These are phyloP conservation scores for Myotis pilosus DNA, from an alignment of 2,797 vertebrate genomes.

Conservation along the genomic window DNA sequence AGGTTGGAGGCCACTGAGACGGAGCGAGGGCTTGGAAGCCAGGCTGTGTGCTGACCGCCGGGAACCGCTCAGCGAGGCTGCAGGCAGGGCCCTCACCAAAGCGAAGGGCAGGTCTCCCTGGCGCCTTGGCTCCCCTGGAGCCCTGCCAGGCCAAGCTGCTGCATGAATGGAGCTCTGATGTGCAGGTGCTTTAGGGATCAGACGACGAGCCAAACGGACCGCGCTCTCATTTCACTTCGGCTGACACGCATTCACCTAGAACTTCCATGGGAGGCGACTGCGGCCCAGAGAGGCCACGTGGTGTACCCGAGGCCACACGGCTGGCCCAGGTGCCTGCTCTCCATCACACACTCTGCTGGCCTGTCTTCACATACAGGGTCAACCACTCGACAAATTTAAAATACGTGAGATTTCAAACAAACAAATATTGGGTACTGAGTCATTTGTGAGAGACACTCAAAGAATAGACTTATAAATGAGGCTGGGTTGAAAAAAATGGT, in stretches of 20 bases:
- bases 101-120: background rate
- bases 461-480: background rate
- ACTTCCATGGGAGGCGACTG: background rate
- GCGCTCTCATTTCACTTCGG: background rate
- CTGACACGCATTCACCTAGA: background rate
- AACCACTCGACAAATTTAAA: background rate
- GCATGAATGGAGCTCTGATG: background rate
- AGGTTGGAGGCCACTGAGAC: background rate
- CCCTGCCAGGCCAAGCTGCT: background rate
- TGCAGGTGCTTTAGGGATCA: background rate
- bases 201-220: background rate
- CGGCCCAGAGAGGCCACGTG: background rate
- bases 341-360: background rate
- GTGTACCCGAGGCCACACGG: background rate
- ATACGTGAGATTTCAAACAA: background rate
- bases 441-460: background rate
- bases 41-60: too few species aligned
- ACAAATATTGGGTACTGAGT: background rate
- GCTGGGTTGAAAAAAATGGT: background rate
- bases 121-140: background rate
- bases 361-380: background rate
- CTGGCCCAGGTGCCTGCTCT: accelerated
- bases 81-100: too few species aligned
- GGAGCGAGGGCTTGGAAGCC: background rate
- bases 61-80: background rate